Evolutionary conservation across 2,113 vertebrate genomes (phyloP), one percentile per base, ranked within the genome.

Genomic region (Pundamilia nyererei): DNA sequence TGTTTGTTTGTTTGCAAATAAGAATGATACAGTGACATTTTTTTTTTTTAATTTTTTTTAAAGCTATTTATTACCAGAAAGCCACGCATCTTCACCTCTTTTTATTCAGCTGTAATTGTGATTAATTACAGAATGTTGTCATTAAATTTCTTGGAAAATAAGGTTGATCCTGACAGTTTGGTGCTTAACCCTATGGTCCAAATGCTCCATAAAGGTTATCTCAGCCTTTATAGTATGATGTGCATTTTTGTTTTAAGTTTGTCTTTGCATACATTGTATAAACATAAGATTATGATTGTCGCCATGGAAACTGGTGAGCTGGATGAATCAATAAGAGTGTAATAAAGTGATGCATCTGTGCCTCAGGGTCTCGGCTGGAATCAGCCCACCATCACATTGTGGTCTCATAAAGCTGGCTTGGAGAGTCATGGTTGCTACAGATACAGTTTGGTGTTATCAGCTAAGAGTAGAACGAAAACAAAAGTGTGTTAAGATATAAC

Each of bases 51-150:
- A 24, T 31, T 31, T 2, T 29, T 62, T 11, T 19, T 0, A 12
- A 24, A 24, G 29, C 33, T 75, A n/a, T 21, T 19, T 87, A 15
- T 70, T 51, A 19, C 45, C 26, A 75, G 7, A 33, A 53, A 29
- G 53, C 85, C n/a, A 84, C 65, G 49, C 51, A 45, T 5, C 29
- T 75, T 87, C 24, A 62, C 21, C 9, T 84, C 49, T 80, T 87
- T 49, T 87, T 89, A 72, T 68, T 86, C 45, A 62, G 29, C 35
- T 82, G 45, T 21, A n/a, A 49, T 62, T 65, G 65, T 90, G 89
- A 93, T 93, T 93, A 92, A 93, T 91, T 87, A 45, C 86, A 75
- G 13, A 83, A 35, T 75, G 6, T 80, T 19, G 24, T 79, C 42
- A 51, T 56, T 91, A 12, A 26, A 26, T 8, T 49, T 49, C 42